Percentiles rank a stretch among this genome's conserved stretches.
Conservation (phyloP, 2,888 invertebrate genomes). For the Antitype chi region DNA sequence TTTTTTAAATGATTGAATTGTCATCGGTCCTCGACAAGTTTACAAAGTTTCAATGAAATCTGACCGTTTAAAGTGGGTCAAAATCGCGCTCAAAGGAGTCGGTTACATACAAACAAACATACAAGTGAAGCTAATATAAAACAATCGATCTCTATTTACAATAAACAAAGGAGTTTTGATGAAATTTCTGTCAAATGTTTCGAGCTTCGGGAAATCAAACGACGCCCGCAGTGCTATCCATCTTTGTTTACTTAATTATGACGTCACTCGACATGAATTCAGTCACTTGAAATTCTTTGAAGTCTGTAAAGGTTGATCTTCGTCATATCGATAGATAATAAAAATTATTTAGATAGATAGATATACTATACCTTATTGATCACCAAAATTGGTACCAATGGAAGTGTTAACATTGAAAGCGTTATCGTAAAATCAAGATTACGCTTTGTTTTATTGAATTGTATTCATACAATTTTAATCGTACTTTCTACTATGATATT, state of each 20-base stretch:
- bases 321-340: background rate
- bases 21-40: too few species aligned
- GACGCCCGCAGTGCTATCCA: constrained; percentile 12
- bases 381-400: background rate
- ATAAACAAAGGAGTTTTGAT: constrained; percentile 26
- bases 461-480: too few species aligned
- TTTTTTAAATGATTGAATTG: too few species aligned
- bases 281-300: constrained; percentile 4
- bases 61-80: too few species aligned
- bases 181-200: constrained; percentile 18
- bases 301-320: background rate
- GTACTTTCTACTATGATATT: too few species aligned
- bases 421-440: too few species aligned
- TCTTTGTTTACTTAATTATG: constrained; percentile 36
- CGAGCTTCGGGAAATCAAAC: constrained; percentile 7
- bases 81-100: too few species aligned
- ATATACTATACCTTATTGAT: background rate
- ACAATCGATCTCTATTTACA: constrained; percentile 17
- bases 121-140: too few species aligned
- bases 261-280: constrained; percentile 11
- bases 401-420: background rate
- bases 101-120: too few species aligned
- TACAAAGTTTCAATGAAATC: too few species aligned
- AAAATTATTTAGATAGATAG: background rate
- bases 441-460: too few species aligned